Conservation (phyloP, 2,888 invertebrate species). For the Scelioninae gen. 2 region DNA sequence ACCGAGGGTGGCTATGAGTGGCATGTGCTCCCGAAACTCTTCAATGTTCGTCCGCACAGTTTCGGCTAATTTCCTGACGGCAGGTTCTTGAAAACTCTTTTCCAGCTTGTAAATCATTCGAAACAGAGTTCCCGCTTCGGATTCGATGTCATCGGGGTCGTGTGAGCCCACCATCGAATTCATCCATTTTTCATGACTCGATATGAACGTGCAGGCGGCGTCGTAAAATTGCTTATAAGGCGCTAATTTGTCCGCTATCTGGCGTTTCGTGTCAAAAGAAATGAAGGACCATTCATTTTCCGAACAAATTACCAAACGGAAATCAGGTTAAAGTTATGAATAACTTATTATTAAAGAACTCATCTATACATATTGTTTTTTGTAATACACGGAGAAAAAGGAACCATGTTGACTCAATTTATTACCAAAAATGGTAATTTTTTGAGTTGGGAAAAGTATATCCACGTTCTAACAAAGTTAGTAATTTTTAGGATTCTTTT, state of each 20-base stretch:
- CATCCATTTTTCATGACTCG: constrained; percentile 91
- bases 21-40: constrained; percentile 90
- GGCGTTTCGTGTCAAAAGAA: constrained; percentile 49
- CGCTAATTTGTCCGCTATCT: constrained; percentile 85
- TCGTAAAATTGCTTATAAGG: constrained; percentile 94
- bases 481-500: too few relatives aligned
- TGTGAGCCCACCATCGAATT: constrained; percentile 84
- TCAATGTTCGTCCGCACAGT: constrained; percentile 86
- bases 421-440: too few relatives aligned
- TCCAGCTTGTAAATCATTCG: constrained; percentile 91
- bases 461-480: too few relatives aligned
- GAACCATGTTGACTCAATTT: too few relatives aligned
- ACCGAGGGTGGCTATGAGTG: constrained; percentile 93
- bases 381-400: too few relatives aligned
- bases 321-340: too few relatives aligned
- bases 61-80: constrained; percentile 83
- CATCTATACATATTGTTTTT: too few relatives aligned
- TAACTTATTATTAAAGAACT: too few relatives aligned
- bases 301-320: too few relatives aligned
- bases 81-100: constrained; percentile 86
- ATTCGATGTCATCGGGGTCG: constrained; percentile 93
- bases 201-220: constrained; percentile 89
- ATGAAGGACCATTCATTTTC: too few relatives aligned
- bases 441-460: too few relatives aligned
- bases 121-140: constrained; percentile 82